A percentile compares a stretch with the other conserved stretches of the same genome.
These are phyloP conservation scores for Cybosia mesomella DNA, from an alignment of 2,888 invertebrate genomes.

Conservation along the genomic window DNA sequence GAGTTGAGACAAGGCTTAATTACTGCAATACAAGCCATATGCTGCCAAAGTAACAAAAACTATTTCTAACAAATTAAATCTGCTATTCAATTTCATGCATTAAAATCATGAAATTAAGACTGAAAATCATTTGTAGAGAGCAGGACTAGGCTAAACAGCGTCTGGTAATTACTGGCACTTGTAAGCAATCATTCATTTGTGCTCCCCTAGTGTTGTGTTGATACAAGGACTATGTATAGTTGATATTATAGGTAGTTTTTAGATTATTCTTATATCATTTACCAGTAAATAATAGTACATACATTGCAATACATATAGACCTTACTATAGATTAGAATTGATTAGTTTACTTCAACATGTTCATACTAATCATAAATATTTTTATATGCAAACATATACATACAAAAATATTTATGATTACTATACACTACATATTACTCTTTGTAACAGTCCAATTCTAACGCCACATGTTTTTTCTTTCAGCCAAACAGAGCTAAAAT, in stretches of 20 bases:
- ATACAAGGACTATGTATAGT: constrained; percentile 37
- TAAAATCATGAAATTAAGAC: constrained; percentile 24
- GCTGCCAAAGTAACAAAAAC: constrained; percentile 19
- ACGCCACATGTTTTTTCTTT: constrained; percentile 40
- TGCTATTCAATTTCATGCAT: constrained; percentile 13
- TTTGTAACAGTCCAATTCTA: not conserved
- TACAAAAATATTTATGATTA: not conserved
- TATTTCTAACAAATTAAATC: constrained; percentile 2
- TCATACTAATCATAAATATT: too few species aligned
- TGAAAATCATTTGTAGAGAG: constrained; percentile 32
- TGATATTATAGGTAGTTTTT: constrained; percentile 22
- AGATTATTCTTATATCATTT: not conserved
- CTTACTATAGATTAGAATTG: not conserved
- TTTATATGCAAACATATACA: not conserved
- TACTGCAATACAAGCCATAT: constrained; percentile 15
- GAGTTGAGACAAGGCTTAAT: constrained; percentile 15
- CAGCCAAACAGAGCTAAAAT: constrained; percentile 90
- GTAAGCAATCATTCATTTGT: constrained; percentile 84
- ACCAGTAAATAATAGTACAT: not conserved
- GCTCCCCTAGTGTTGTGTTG: constrained; percentile 59
- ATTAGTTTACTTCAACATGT: not conserved
- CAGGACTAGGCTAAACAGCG: constrained; percentile 42
- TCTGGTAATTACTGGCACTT: constrained; percentile 75
- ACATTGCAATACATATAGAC: not conserved
- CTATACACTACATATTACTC: too few species aligned